A percentile compares a stretch with the other conserved stretches of the same genome.
Conservation (phyloP, 1,140 invertebrate genomes). For the Manduca sexta region DNA sequence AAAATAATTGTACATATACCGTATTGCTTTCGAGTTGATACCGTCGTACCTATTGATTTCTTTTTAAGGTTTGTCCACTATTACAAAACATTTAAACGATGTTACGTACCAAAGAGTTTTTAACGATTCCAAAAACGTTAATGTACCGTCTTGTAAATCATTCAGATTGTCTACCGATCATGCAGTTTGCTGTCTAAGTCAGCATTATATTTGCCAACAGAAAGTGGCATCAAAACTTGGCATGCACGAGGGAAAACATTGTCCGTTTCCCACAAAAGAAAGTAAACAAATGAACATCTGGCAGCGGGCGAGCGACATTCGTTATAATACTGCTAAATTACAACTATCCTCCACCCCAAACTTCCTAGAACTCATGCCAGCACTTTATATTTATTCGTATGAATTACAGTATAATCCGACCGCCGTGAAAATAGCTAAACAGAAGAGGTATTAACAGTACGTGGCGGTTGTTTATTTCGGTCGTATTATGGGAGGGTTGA, state of each 20-base stretch:
- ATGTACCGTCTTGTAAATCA: no score
- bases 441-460: not conserved
- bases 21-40: no score
- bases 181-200: no score
- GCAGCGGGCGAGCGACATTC: slow-evolving; percentile 7
- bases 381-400: slow-evolving; percentile 3
- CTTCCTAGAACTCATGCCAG: not conserved
- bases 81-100: no score
- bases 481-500: slow-evolving; percentile 15
- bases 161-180: no score
- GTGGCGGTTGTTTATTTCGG: slow-evolving; percentile 1
- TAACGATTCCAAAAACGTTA: no score
- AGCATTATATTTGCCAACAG: not conserved
- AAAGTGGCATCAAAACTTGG: not conserved
- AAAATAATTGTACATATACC: no score
- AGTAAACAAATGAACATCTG: slow-evolving; percentile 27
- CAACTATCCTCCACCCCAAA: not conserved
- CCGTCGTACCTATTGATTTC: no score
- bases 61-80: no score
- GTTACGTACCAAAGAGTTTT: no score
- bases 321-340: slow-evolving; percentile 6
- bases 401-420: slow-evolving; percentile 10
- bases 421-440: not conserved
- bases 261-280: slow-evolving; percentile 12
- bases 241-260: slow-evolving; percentile 6